Evolutionary conservation across 2,888 invertebrate species (phyloP).

Genomic region (Xanthia icteritia): DNA sequence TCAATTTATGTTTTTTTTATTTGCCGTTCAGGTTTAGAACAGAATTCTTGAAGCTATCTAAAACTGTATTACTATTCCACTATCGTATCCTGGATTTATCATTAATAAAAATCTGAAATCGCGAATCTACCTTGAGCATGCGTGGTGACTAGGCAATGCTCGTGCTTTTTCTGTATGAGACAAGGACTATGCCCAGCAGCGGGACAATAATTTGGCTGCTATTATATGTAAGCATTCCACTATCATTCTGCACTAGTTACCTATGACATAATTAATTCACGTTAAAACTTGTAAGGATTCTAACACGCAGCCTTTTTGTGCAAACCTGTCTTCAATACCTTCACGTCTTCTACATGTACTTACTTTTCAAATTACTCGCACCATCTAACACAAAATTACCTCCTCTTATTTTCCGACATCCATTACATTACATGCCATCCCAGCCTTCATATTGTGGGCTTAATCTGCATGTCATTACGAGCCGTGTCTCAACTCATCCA

Average conservation of each 20-base stretch:
- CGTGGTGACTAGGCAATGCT: neutral
- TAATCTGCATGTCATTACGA: slow-evolving; percentile 88
- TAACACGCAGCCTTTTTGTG: slow-evolving; percentile 62
- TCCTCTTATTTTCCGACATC: slow-evolving; percentile 69
- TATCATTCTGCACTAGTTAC: neutral
- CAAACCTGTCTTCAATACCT: slow-evolving; percentile 69
- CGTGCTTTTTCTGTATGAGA: no score
- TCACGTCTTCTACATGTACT: neutral
- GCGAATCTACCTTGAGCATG: slow-evolving; percentile 79
- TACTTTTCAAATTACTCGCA: slow-evolving; percentile 21
- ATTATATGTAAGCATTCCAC: neutral
- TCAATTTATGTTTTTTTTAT: neutral
- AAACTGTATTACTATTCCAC: neutral
- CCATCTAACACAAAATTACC: slow-evolving; percentile 72
- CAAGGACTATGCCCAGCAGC: neutral
- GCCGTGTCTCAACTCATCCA: slow-evolving; percentile 86
- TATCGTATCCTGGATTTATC: no score
- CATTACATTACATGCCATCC: slow-evolving; percentile 32
- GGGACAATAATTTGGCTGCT: neutral
- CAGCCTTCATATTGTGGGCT: slow-evolving; percentile 77
- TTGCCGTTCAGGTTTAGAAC: neutral
- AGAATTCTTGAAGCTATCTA: no score
- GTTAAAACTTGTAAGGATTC: neutral
- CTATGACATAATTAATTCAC: neutral
- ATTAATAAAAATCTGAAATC: no score